Conservation (phyloP, 2,797 vertebrate genomes). For the Rhynchotus rufescens region DNA sequence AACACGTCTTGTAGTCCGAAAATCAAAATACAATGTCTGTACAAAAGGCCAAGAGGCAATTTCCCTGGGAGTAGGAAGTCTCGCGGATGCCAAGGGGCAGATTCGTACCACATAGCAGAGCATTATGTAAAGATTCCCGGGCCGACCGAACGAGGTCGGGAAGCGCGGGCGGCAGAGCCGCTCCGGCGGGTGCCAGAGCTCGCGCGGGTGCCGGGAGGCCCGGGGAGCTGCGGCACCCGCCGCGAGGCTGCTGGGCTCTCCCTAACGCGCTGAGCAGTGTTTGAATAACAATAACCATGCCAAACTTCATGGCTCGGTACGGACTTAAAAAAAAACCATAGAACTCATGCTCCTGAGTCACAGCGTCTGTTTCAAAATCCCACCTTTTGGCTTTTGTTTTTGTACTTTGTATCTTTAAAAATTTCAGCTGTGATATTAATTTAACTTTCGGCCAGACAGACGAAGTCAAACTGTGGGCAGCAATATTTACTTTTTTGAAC, state of each 20-base stretch:
- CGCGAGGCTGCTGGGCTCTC: not conserved
- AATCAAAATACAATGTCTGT: not conserved
- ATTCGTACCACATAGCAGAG: not conserved
- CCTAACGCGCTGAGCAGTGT: not conserved
- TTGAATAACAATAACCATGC: not conserved
- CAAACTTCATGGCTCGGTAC: not conserved
- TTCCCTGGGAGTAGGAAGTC: constrained; percentile 22
- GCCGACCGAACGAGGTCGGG: accelerated
- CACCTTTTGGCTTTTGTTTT: constrained; percentile 31
- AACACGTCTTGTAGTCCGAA: not conserved
- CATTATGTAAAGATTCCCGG: accelerated
- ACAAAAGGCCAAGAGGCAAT: constrained; percentile 46
- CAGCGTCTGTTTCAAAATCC: not conserved
- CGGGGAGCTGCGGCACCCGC: not conserved
- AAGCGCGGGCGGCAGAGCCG: not conserved
- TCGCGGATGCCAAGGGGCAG: not conserved
- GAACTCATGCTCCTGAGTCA: constrained; percentile 21
- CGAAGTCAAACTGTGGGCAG: constrained; percentile 3
- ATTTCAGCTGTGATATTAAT: constrained; percentile 39
- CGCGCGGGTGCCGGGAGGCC: accelerated
- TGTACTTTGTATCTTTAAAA: constrained; percentile 27
- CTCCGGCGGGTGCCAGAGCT: not conserved
- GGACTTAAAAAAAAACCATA: not conserved
- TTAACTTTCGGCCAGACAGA: not conserved
- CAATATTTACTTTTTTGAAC: constrained; percentile 30